Percentiles rank a stretch among this genome's conserved stretches.
These are phyloP conservation scores for Axinella damicornis DNA, from an alignment of 37 sponge, comb jelly and placozoan species.

Conservation along the genomic window DNA sequence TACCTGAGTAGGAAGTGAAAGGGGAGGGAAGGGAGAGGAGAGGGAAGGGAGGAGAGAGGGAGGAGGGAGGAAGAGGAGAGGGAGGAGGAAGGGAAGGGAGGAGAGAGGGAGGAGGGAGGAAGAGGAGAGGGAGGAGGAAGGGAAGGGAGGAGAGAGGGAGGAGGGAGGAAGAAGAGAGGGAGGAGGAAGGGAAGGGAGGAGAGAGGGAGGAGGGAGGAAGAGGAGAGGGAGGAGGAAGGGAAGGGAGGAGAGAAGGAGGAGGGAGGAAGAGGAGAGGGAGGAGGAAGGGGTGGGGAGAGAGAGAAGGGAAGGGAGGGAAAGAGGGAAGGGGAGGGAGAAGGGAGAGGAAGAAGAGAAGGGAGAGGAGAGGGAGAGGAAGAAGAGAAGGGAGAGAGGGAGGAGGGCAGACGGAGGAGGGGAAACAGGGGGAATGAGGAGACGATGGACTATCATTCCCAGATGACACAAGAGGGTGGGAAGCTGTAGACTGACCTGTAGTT, in stretches of 20 bases:
- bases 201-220: neutral
- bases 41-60: neutral
- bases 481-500: slow-evolving; percentile 90
- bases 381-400: neutral
- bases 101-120: neutral
- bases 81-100: neutral
- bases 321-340: neutral
- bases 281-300: neutral
- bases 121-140: neutral
- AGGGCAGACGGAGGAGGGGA: neutral
- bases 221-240: neutral
- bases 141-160: neutral
- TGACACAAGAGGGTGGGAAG: too few relatives aligned
- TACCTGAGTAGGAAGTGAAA: slow-evolving; percentile 59
- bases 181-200: neutral
- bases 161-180: neutral
- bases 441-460: neutral
- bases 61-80: neutral
- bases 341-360: neutral
- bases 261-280: neutral
- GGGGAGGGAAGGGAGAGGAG: neutral
- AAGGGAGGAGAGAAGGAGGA: neutral
- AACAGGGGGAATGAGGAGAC: too few relatives aligned
- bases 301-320: neutral
- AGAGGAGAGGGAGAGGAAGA: neutral